Evolutionary conservation across 1,140 invertebrate genomes (phyloP), one percentile per base, ranked within the genome.

Genomic region (Bombus haemorrhoidalis): DNA sequence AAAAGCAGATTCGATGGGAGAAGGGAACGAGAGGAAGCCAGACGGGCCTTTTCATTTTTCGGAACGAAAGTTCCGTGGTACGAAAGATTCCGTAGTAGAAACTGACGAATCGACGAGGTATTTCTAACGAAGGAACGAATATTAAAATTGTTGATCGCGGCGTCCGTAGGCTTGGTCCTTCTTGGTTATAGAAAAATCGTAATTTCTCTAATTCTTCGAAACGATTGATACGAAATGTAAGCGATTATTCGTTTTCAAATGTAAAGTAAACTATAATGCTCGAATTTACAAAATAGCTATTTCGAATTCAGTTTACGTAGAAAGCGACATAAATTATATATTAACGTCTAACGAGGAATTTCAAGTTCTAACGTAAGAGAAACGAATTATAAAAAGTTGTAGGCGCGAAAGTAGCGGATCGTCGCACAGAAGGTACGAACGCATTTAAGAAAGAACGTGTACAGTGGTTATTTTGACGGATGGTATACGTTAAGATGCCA

Each of bases 201-300:
- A 1, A 72, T 71, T 41, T 13, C 2, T 71, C 13, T 39, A 28
- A 25, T 28, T n/a, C 25, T 32, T 43, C 6, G 12, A 6, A n/a
- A n/a, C 0, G 47, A 18, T 28, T 0, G 34, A 15, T 1, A 8
- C 1, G 22, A 72, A 3, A n/a, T 43, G 10, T 5, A n/a, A n/a
- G n/a, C n/a, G n/a, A 10, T 25, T 28, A 28, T 25, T 59, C 9
- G 0, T 59, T 12, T 18, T 53, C 47, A 22, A 28, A 2, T 0
- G 10, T n/a, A 62, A 62, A n/a, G 3, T 62, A 18, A n/a, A 12
- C 3, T 59, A 28, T n/a, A n/a, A 10, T 4, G 28, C 28, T 62
- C 28, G 2, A 41, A 39, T 4, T 43, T 6, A 8, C 0, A 13
- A 13, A 41, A 72, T 34, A 8, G 5, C 10, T 32, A 32, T 73